phyloP scores from a whole-genome alignment of 2,888 invertebrate species.

The Papilio gigon region DNA sequence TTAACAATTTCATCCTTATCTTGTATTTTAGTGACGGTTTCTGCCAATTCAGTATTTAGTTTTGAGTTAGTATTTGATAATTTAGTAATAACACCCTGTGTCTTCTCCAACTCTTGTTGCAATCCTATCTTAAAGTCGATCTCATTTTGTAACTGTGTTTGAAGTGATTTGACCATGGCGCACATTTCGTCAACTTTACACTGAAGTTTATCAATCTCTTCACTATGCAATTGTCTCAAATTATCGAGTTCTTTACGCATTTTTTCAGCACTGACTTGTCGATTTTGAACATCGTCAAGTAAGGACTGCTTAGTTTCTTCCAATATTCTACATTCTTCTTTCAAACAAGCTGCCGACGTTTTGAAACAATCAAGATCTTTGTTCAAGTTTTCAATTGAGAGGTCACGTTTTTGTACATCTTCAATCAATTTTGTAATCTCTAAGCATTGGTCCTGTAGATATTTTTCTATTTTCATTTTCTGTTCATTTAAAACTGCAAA shows the following conservation, averaged over 20 bases:
- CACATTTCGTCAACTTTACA: conserved; percentile 61
- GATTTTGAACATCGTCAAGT: conserved; percentile 54
- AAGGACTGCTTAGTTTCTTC: conserved; percentile 55
- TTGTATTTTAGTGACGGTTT: conserved; percentile 48
- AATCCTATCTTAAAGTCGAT: conserved; percentile 59
- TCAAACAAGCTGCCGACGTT: conserved; percentile 49
- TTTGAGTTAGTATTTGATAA: conserved; percentile 50
- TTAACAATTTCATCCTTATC: conserved; percentile 54
- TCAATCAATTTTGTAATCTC: conserved; percentile 53
- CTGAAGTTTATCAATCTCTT: conserved; percentile 56
- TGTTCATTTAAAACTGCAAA: conserved; percentile 33
- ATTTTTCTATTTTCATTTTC: conserved; percentile 38
- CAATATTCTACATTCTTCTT: conserved; percentile 52
- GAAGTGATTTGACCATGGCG: conserved; percentile 57
- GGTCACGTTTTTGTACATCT: conserved; percentile 47
- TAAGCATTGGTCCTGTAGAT: conserved; percentile 42
- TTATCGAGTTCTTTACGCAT: conserved; percentile 57
- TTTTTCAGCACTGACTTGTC: conserved; percentile 53
- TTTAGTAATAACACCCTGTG: conserved; percentile 43
- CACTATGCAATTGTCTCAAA: conserved; percentile 51
- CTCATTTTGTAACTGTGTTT: conserved; percentile 64
- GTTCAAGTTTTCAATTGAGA: conserved; percentile 53
- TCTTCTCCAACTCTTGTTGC: conserved; percentile 54
- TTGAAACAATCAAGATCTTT: conserved; percentile 56
- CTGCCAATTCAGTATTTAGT: conserved; percentile 48